Evolutionary conservation across 2,113 vertebrate species (phyloP).

Genomic region (Siphamia tubifer): DNA sequence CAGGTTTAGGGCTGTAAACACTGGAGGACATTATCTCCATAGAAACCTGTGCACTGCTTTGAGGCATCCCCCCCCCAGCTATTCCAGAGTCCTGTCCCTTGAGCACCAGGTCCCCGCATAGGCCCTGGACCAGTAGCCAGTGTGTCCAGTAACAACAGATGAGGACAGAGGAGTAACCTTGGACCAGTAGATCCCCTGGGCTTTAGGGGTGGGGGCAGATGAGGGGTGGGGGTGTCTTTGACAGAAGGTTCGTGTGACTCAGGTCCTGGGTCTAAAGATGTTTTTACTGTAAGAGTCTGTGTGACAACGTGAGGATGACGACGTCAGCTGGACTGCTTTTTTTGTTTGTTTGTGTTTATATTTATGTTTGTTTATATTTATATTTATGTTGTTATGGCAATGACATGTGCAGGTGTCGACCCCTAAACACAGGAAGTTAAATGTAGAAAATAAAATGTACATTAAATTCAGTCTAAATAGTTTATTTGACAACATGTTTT

Average conservation of each 20-base stretch:
- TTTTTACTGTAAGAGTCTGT: conserved; percentile 11
- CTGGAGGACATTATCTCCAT: conserved; percentile 81
- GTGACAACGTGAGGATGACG: too few species aligned
- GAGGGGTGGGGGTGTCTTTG: conserved; percentile 53
- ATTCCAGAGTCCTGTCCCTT: conserved; percentile 69
- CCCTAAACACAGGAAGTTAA: too few species aligned
- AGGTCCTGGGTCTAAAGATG: conserved; percentile 23
- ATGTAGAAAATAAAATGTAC: too few species aligned
- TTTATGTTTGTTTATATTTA: not conserved
- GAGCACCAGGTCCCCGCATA: conserved; percentile 39
- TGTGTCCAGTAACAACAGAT: conserved; percentile 79
- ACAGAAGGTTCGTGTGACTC: conserved; percentile 40
- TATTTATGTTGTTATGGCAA: too few species aligned
- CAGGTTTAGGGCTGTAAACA: conserved; percentile 81
- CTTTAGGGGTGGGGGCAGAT: conserved; percentile 48
- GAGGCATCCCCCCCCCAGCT: conserved; percentile 69
- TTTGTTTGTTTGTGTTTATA: too few species aligned
- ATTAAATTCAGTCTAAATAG: too few species aligned
- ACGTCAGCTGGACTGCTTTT: too few species aligned
- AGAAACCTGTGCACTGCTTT: conserved; percentile 68
- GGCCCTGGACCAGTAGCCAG: too few species aligned
- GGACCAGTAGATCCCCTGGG: conserved; percentile 67
- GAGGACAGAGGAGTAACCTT: conserved; percentile 74
- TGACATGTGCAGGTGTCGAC: too few species aligned
- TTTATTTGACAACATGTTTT: too few species aligned